Conservation (phyloP, 2,113 vertebrate species). For the Sapajus apella region DNA sequence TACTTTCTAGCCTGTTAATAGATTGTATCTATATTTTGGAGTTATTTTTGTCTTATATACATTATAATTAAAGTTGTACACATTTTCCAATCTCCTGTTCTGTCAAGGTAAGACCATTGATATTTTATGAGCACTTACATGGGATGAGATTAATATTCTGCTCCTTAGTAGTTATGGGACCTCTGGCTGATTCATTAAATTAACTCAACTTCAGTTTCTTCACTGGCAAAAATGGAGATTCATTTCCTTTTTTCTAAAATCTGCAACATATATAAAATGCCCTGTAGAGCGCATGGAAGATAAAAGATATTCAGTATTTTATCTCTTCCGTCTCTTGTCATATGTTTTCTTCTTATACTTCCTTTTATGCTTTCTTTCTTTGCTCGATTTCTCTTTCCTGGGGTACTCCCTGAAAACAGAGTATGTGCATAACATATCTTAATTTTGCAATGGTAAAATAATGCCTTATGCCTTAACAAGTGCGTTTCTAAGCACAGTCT, state of each 20-base stretch:
- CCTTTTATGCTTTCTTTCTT: not conserved
- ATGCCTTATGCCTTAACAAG: not conserved
- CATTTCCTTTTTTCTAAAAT: not conserved
- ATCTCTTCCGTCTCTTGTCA: not conserved
- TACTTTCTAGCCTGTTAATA: not conserved
- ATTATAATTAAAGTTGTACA: not conserved
- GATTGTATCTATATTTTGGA: not conserved
- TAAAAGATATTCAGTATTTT: not conserved
- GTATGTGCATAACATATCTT: not conserved
- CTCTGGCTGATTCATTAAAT: not conserved
- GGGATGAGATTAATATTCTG: not conserved
- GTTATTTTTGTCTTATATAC: not conserved
- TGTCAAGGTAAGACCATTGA: not conserved
- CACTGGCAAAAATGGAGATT: not conserved
- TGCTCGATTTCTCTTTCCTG: not conserved
- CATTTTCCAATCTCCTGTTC: not conserved
- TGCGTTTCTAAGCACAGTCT: not conserved
- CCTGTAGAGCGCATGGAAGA: not conserved
- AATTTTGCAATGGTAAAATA: not conserved
- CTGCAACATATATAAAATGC: not conserved
- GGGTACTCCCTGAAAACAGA: not conserved
- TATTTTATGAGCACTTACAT: not conserved
- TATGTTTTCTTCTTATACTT: not conserved
- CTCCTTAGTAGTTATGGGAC: not conserved
- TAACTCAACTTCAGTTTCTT: not conserved